Base-by-base conservation (phyloP, 2,888 invertebrate genomes). In the Aquatica leii region DNA sequence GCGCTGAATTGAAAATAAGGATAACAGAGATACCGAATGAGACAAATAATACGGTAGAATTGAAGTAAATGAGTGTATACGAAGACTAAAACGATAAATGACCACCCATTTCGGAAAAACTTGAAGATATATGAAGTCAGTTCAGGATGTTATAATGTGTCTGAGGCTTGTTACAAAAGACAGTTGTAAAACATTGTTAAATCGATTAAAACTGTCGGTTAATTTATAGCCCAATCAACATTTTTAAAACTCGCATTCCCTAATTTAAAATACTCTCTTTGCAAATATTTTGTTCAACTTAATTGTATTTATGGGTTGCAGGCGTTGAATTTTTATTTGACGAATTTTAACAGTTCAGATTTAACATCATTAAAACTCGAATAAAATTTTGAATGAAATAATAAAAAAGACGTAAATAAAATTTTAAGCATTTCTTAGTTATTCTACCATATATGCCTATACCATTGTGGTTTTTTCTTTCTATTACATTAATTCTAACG, bases 211-310 rank as follows among this genome's bases (percentile, higher is more conserved):
- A 59, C 62, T 34, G 69, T 64, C 59, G 55, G 59, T 60, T 69
- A 73, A 76, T 76, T 76, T 76, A 76, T 75, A 58, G 69, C 71
- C 77, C 76, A 77, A 77, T 77, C 76, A 77, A 77, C 76, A 77
- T 77, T 75, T 77, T 74, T 77, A 56, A 68, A 53, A 64, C 68
- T 63, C 62, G 62, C 62, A 55, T 64, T 69, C 70, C 61, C 62
- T 65, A 72, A 74, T 74, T 74, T 74, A 71, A 74, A 74, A 73
- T 73, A 65, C 72, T 68, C 70, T 56, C 66, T 66, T 67, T 70
- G 68, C 62, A 50, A 63, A 69, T 68, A 68, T 67, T 65, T 64
- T 56, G 64, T 64, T 50, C 56, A 34, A 48, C 59, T 56, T 64
- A 65, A 65, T 65, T 61, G 65, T 61, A 57, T 62, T 65, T 65